phyloP scores from a whole-genome alignment of 2,113 vertebrate genomes.

The Drymodes brunneopygia region DNA sequence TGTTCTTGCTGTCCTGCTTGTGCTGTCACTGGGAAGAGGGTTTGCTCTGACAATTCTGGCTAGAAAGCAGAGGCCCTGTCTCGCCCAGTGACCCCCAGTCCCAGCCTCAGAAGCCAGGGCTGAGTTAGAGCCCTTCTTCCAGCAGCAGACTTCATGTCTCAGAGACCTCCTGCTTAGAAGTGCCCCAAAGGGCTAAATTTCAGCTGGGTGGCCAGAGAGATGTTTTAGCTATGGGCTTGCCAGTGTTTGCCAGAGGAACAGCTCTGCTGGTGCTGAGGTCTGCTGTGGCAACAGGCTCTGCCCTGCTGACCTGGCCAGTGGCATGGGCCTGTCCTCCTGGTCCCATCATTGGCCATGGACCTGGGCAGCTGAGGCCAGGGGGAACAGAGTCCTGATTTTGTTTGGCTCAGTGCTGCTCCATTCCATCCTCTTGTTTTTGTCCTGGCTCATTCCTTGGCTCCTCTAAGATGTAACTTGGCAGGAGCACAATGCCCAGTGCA shows the following conservation, averaged over 20 bases:
- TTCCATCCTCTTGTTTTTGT: conserved; percentile 12
- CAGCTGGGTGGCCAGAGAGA: background rate
- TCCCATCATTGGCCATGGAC: background rate
- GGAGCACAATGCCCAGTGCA: conserved; percentile 22
- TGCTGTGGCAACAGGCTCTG: background rate
- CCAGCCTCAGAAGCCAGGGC: background rate
- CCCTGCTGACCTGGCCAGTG: background rate
- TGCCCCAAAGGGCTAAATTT: background rate
- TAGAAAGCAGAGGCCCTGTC: background rate
- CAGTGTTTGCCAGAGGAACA: background rate
- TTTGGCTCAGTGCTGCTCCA: background rate
- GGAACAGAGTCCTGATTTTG: background rate
- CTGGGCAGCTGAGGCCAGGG: background rate
- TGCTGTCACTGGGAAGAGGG: background rate
- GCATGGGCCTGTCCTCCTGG: background rate
- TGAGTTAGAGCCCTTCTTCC: background rate
- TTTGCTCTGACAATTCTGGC: background rate
- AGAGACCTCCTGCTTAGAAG: background rate
- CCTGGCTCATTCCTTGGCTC: conserved; percentile 23
- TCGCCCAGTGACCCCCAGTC: background rate
- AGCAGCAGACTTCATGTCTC: background rate
- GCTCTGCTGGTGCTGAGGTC: background rate
- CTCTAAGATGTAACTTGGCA: conserved; percentile 11
- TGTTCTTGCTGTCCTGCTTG: background rate
- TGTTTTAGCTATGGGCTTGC: background rate